Evolutionary conservation across 2,888 invertebrate genomes (phyloP), one percentile per base, ranked within the genome.

Genomic region (Eupithecia insigniata): DNA sequence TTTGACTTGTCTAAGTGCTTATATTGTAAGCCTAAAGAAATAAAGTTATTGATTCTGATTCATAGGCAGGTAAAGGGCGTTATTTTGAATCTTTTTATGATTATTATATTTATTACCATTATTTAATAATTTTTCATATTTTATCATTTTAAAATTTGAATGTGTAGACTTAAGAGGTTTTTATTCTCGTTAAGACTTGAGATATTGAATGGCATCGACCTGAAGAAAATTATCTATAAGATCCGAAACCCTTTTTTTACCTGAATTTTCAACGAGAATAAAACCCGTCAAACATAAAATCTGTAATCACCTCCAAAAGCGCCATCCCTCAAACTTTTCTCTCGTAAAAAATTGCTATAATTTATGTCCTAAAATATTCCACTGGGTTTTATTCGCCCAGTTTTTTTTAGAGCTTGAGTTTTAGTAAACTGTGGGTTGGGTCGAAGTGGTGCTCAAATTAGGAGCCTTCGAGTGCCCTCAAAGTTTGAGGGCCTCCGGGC

Each of bases 401-500:
- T 55, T 55, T 26, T 55, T 55, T 55, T 22, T 14, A 55, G 26
- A 55, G 26, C 22, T 14, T 26, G 55, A 26, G 26, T 55, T 51
- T 55, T 14, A 26, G 60, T 67, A 60, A 5, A 12, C 61, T 65
- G 51, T 66, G 26, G 64, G 32, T 34, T 16, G 30, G 55, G 64
- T n/a, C 51, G 62, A 12, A 76, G 69, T 67, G 67, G 67, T 68
- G 36, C 70, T 72, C 64, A 66, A 74, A 76, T 73, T 72, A 67
- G 77, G 34, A 72, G 66, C 72, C 69, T 64, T 72, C 73, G 36
- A 51, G 60, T 39, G 28, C 60, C 22, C 74, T 28, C 64, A 66
- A 76, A 77, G 66, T 77, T 77, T 78, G 70, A 76, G 70, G 18
- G 39, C 68, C 76, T 73, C 58, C 61, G 51, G 60, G 65, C 70